Conservation (phyloP, 2,888 invertebrate genomes). For the Caenorhabditis parvicauda region DNA sequence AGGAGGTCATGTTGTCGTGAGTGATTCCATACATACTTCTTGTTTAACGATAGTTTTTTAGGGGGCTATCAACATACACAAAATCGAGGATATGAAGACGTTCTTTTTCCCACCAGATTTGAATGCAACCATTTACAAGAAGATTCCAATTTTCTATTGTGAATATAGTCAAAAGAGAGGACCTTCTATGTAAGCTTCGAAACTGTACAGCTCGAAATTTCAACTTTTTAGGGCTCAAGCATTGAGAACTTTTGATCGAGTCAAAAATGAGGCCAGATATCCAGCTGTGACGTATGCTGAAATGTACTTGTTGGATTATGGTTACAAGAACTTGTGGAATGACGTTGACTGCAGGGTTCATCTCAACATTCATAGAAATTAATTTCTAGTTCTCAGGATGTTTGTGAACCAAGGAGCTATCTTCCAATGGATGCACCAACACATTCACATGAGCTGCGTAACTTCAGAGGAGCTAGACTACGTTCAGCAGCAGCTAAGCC, state of each 20-base stretch:
- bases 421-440: constrained; percentile 30
- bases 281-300: constrained; percentile 82
- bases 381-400: constrained; percentile 2
- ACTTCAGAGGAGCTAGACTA: constrained; percentile 14
- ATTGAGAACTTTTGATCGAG: constrained; percentile 80
- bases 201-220: too few relatives aligned
- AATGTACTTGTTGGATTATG: constrained; percentile 85
- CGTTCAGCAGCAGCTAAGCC: too few relatives aligned
- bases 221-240: constrained; percentile 68
- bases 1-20: constrained; percentile 34
- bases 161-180: constrained; percentile 96
- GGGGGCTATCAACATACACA: constrained; percentile 22
- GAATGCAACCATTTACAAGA: neutral
- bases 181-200: constrained; percentile 73
- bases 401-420: constrained; percentile 32
- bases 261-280: constrained; percentile 72
- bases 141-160: constrained; percentile 65
- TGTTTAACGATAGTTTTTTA: neutral
- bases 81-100: constrained; percentile 11
- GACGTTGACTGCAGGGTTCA: constrained; percentile 8
- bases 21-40: neutral
- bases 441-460: constrained; percentile 15
- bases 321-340: constrained; percentile 76
- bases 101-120: constrained; percentile 19
- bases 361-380: neutral